A percentile compares a stretch with the other conserved stretches of the same genome.
Evolutionary conservation across 30 jellyfish, hydroid and myxozoan genomes (phyloP).

Genomic region (Pseudorhiza aurosa): DNA sequence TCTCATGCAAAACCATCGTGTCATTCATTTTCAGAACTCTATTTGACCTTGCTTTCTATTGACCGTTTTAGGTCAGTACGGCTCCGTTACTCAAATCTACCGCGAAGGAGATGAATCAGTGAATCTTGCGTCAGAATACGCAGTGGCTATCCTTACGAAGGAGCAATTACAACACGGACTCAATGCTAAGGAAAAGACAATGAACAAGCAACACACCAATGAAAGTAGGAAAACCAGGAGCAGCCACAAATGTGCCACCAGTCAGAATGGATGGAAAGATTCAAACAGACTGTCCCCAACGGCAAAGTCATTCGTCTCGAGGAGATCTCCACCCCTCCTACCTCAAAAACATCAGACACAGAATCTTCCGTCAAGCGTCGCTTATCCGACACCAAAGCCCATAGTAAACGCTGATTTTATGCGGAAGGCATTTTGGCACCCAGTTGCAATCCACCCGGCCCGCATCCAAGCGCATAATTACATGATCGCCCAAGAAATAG

Average conservation of each 20-base stretch:
- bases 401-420: conserved; percentile 50
- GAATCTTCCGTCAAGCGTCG: conserved; percentile 37
- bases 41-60: too few species aligned
- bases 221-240: background rate
- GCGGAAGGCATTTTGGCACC: conserved; percentile 84
- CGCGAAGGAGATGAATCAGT: conserved; percentile 77
- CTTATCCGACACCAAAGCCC: conserved; percentile 55
- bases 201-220: background rate
- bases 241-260: background rate
- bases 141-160: conserved; percentile 58
- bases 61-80: conserved; percentile 98
- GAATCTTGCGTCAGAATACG: conserved; percentile 77
- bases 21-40: too few species aligned
- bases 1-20: too few species aligned
- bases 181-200: background rate
- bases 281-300: conserved; percentile 84
- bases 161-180: background rate
- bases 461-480: conserved; percentile 89
- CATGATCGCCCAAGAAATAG: conserved; percentile 91
- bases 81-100: conserved; percentile 87
- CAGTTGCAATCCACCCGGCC: conserved; percentile 73
- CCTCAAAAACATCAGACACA: conserved; percentile 52
- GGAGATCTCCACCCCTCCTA: conserved; percentile 72
- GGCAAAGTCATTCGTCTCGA: conserved; percentile 90
- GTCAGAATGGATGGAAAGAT: conserved; percentile 1